Percentiles rank a stretch among this genome's conserved stretches.
These are phyloP conservation scores for Catalaphyllia jardinei DNA, from an alignment of 64 coral and sea anemone genomes.

Conservation along the genomic window DNA sequence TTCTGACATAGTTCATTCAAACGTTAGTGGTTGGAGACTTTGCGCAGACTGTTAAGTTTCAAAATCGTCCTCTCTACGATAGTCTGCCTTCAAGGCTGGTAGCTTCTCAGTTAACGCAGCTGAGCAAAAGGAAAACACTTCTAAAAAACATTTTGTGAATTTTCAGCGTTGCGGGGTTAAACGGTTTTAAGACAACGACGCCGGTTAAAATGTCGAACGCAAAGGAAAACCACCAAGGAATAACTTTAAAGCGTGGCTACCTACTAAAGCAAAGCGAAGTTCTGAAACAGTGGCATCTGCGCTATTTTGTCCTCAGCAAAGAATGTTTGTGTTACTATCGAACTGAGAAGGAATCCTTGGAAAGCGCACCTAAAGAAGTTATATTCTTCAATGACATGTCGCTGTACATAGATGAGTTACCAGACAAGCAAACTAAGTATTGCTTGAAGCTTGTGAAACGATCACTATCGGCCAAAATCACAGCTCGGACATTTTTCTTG, in stretches of 20 bases:
- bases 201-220: background rate
- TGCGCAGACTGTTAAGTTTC: too few relatives aligned
- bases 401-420: conserved; percentile 62
- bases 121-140: too few relatives aligned
- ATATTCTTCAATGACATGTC: conserved; percentile 97
- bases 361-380: conserved; percentile 60
- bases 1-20: too few relatives aligned
- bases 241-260: conserved; percentile 68
- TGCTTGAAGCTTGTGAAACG: conserved; percentile 82
- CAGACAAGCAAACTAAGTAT: conserved; percentile 61
- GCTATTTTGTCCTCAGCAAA: conserved; percentile 87
- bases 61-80: background rate
- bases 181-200: background rate
- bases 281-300: conserved; percentile 85
- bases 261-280: conserved; percentile 83
- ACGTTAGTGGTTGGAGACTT: too few relatives aligned
- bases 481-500: conserved; percentile 50
- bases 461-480: conserved; percentile 12
- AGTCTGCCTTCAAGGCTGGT: background rate
- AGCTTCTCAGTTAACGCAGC: too few relatives aligned
- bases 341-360: conserved; percentile 58
- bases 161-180: background rate
- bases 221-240: background rate
- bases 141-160: background rate
- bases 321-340: conserved; percentile 85